Percentiles rank a stretch among this genome's conserved stretches.
Evolutionary conservation across 2,888 invertebrate genomes (phyloP).

Genomic region (Hydriomena furcata): DNA sequence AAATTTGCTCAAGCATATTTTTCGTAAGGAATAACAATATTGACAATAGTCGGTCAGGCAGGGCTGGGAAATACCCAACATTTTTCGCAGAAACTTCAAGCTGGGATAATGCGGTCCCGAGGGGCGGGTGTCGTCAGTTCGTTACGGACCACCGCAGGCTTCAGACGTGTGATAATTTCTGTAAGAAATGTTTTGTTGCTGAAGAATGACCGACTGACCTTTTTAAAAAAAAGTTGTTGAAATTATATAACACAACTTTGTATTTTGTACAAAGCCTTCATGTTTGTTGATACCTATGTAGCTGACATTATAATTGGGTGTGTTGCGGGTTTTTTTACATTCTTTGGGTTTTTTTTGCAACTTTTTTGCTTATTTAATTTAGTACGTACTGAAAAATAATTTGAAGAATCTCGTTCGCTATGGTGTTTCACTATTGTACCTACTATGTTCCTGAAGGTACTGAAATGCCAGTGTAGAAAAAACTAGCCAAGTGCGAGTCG

Average conservation of each 20-base stretch:
- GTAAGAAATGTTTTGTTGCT: slow-evolving; percentile 14
- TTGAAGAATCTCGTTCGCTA: too few species aligned
- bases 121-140: slow-evolving; percentile 31
- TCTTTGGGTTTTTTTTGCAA: too few species aligned
- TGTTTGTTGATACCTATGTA: too few species aligned
- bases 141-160: slow-evolving; percentile 25
- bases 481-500: too few species aligned
- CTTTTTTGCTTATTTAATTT: too few species aligned
- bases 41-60: slow-evolving; percentile 3
- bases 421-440: too few species aligned
- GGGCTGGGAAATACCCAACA: slow-evolving; percentile 9
- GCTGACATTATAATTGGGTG: background rate
- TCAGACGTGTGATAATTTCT: slow-evolving; percentile 16
- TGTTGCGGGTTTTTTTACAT: too few species aligned
- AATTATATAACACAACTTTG: background rate
- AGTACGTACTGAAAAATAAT: too few species aligned
- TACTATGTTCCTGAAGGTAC: too few species aligned
- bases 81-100: slow-evolving; percentile 22
- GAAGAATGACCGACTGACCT: slow-evolving; percentile 11
- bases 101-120: slow-evolving; percentile 32
- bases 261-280: background rate
- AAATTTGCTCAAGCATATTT: background rate
- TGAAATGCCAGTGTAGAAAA: too few species aligned
- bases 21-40: slow-evolving; percentile 1
- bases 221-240: slow-evolving; percentile 3